Base-by-base conservation (phyloP, 2,888 invertebrate species). In the Cheilosia grossa region DNA sequence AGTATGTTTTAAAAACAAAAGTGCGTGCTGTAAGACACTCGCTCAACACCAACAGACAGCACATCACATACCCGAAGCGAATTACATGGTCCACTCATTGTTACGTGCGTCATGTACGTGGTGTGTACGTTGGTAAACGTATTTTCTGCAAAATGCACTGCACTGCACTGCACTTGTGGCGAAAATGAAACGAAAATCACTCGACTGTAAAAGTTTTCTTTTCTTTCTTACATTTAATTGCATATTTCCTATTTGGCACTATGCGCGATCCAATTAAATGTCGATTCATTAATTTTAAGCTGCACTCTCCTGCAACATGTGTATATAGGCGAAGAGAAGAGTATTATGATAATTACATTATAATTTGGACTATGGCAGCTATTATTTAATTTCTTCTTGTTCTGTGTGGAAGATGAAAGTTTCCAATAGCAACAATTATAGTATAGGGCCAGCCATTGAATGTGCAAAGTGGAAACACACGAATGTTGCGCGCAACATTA, bases 111-210 rank as follows among this genome's bases (percentile, higher is more conserved):
- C 73, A 70, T 59, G 49, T 51, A 47, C 6, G 6, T 44, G 7
- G 19, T 15, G 40, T 19, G 13, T 47, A 49, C 58, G 61, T 61
- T 61, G 72, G 53, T 63, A 61, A 53, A 73, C 17, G 59, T 9
- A 30, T 72, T 58, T 64, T 49, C 24, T 30, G 17, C 9, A 40
- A 47, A 69, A 67, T 53, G 72, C 79, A 73, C 42, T 53, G 30
- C 53, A 73, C 42, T 53, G 30, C 53, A 70, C 53, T 82, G 77
- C 64, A 77, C 27, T 58, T 58, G 19, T 40, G 44, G 27, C 54
- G 44, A 69, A 37, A 37, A 69, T 75, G 64, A 56, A 81, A 81
- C 69, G 74, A 27, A 75, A 81, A 81, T 64, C 82, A 66, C 77
- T 82, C 40, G 58, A 27, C 47, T 82, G 77, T 66, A 56, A 64